phyloP scores from a whole-genome alignment of 2,888 invertebrate genomes.

The Drosophila glabriapex region DNA sequence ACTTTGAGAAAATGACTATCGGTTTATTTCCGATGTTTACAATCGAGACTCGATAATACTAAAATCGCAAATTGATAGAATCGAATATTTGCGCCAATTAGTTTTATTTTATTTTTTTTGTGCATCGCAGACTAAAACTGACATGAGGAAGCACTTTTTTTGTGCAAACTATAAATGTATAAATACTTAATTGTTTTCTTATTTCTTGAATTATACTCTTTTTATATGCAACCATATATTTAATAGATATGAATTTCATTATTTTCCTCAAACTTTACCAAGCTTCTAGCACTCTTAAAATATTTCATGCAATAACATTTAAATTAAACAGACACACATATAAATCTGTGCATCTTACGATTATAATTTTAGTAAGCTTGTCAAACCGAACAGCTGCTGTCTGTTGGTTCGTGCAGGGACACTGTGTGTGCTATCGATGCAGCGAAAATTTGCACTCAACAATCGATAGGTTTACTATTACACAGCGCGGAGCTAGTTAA shows the following conservation, averaged over 20 bases:
- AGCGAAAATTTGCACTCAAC: background rate
- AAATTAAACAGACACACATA: background rate
- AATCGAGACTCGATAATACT: conserved; percentile 8
- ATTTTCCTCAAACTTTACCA: background rate
- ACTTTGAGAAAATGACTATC: conserved; percentile 35
- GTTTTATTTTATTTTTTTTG: background rate
- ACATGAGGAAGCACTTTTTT: background rate
- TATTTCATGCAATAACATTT: background rate
- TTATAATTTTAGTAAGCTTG: background rate
- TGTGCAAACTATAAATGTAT: background rate
- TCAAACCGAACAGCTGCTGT: background rate
- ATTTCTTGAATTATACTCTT: background rate
- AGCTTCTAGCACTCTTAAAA: background rate
- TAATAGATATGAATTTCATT: background rate
- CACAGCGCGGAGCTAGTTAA: conserved; percentile 5
- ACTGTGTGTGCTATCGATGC: conserved; percentile 4
- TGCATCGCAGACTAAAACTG: background rate
- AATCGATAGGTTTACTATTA: conserved; percentile 31
- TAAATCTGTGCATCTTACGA: background rate
- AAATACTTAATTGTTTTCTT: background rate
- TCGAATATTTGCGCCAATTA: background rate
- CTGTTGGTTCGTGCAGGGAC: background rate
- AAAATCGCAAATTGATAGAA: too few relatives aligned
- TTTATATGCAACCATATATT: background rate
- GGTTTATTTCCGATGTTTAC: conserved; percentile 3